phyloP scores from a whole-genome alignment of 1,140 invertebrate genomes.

The Rhyacophila brunnea region DNA sequence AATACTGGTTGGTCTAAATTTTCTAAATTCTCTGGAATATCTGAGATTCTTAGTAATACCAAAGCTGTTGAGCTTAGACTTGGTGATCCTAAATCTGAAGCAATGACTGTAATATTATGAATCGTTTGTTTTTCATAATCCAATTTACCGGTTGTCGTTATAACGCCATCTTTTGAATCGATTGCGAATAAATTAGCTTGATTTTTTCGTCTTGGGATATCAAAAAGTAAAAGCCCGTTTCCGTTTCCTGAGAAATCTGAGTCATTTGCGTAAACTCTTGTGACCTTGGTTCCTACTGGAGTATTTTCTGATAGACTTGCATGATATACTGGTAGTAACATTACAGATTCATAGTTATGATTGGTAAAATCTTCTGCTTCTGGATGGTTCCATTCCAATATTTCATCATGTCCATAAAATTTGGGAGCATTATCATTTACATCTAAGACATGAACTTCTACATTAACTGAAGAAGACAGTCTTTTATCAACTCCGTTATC shows the following conservation, averaged over 20 bases:
- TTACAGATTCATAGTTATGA: conserved; percentile 55
- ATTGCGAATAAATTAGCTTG: conserved; percentile 69
- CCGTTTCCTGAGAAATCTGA: conserved; percentile 80
- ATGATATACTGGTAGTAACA: conserved; percentile 67
- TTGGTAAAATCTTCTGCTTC: conserved; percentile 50
- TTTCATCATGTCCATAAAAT: conserved; percentile 71
- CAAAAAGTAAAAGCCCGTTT: conserved; percentile 75
- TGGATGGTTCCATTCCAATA: conserved; percentile 49
- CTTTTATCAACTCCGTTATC: conserved; percentile 64
- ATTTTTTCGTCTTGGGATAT: conserved; percentile 62
- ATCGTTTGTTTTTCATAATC: conserved; percentile 67
- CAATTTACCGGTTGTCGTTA: conserved; percentile 71
- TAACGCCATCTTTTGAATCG: conserved; percentile 76
- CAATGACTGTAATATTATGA: conserved; percentile 77
- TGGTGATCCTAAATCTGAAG: conserved; percentile 80
- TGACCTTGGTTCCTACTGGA: conserved; percentile 66
- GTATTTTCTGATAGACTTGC: conserved; percentile 68
- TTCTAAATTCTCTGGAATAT: conserved; percentile 60
- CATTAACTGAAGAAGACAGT: conserved; percentile 68
- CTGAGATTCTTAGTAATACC: conserved; percentile 65
- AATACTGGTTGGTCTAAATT: conserved; percentile 61
- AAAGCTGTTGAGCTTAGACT: conserved; percentile 76
- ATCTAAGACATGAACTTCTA: conserved; percentile 78
- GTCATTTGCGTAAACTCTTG: conserved; percentile 78
- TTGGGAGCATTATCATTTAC: conserved; percentile 75